Conservation (phyloP, 2,113 vertebrate genomes). For the Petroica traversi region DNA sequence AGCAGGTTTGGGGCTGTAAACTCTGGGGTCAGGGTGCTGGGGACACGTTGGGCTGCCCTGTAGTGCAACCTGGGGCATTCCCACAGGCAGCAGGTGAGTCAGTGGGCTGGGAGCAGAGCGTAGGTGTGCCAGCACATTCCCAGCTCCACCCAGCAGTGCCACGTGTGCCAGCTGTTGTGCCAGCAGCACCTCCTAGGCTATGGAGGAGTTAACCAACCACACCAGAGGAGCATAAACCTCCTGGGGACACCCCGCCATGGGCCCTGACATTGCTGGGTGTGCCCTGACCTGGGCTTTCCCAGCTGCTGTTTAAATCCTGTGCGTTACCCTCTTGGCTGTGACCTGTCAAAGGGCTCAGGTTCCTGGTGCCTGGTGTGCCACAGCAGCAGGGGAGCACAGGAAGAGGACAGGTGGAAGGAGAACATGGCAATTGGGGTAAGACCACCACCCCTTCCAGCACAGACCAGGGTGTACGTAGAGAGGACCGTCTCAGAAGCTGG, state of each 20-base stretch:
- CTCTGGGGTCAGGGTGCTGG: accelerated
- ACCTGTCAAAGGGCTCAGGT: background rate
- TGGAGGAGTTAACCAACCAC: background rate
- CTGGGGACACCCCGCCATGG: background rate
- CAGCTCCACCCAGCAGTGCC: background rate
- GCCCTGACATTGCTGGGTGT: background rate
- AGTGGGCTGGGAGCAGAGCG: accelerated
- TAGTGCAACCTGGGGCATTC: background rate
- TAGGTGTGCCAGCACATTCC: background rate
- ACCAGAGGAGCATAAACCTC: background rate
- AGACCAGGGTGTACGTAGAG: accelerated
- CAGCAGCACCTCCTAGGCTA: background rate
- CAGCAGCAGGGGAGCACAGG: background rate
- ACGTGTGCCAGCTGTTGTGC: background rate
- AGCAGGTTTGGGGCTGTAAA: background rate
- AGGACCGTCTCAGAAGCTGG: background rate
- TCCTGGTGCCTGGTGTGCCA: accelerated
- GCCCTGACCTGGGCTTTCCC: background rate
- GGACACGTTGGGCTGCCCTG: background rate
- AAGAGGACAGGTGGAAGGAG: background rate
- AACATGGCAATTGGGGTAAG: background rate
- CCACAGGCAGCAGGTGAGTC: background rate
- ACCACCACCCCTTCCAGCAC: background rate
- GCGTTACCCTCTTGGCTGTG: background rate
- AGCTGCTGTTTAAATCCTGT: accelerated